Base-by-base conservation (phyloP, 1,140 invertebrate species). In the Anagrus nilaparvatae region DNA sequence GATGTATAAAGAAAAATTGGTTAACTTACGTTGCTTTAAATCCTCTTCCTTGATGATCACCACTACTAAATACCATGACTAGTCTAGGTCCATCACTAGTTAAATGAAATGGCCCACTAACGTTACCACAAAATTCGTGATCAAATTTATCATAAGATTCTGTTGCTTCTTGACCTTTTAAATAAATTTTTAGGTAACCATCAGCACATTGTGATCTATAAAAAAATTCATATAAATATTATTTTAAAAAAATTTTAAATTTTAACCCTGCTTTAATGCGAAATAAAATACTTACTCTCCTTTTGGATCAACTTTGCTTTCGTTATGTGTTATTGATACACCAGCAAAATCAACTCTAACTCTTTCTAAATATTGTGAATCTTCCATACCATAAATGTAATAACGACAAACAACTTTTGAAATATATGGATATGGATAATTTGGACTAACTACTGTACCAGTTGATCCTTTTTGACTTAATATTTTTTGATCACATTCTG, bases 401-500 rank as follows among this genome's bases (percentile, higher is more conserved):
- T 97, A 97, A 66, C 87, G 84, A 74, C 94, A 97, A 47, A 93
- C 87, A 60, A 91, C 84, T 75, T 95, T 94, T 50, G 82, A 82
- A 65, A 92, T 84, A 71, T 95, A 96, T 33, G 83, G 83, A 70
- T 81, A 90, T 54, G 93, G 93, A 74, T 87, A 97, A 72, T 93
- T 93, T 48, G 93, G 94, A 70, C 90, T 93, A 67, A 84, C 89
- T 48, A 97, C 87, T 59, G 75, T 81, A 50, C 93, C 93, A 51
- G 76, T 81, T 31, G 87, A 91, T 70, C 91, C 84, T 68, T 89
- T 89, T 70, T 84, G 82, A 68, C 87, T 92, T 53, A 96, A 77
- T 58, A 97, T 93, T 68, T 92, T 88, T 67, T 95, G 91, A 72
- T 97, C 94, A 75, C 94, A 97, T 72, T 96, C 93, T 51, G 88